Conservation (phyloP, 2,888 invertebrate genomes). For the Alcis repandata region DNA sequence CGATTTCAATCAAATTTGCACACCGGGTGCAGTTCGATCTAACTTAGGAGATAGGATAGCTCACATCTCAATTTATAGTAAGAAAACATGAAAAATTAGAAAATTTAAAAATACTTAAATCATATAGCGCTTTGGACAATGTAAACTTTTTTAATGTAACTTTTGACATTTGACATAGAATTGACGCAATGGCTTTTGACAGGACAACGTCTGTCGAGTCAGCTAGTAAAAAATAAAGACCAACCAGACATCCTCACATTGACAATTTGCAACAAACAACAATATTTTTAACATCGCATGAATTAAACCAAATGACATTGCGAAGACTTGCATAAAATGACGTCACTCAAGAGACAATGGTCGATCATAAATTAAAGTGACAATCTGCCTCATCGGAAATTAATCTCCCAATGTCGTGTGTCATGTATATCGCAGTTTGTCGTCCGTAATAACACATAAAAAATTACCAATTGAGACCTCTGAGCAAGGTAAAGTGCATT, state of each 20-base stretch:
- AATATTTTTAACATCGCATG: conserved; percentile 52
- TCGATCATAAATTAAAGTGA: conserved; percentile 83
- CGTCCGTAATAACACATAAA: conserved; percentile 76
- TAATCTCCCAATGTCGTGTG: conserved; percentile 80
- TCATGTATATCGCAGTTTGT: conserved; percentile 73
- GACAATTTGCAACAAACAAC: conserved; percentile 31
- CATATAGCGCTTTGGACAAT: too few relatives aligned
- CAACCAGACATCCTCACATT: neutral
- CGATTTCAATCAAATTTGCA: too few relatives aligned
- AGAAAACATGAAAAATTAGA: too few relatives aligned
- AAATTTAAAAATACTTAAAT: too few relatives aligned
- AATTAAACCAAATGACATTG: conserved; percentile 68
- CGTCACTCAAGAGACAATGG: conserved; percentile 82
- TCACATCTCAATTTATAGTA: too few relatives aligned
- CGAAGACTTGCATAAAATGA: conserved; percentile 69
- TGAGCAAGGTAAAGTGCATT: conserved; percentile 81
- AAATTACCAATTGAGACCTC: conserved; percentile 80
- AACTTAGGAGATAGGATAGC: too few relatives aligned
- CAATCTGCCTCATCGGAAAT: conserved; percentile 83
- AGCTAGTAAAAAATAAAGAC: too few relatives aligned
- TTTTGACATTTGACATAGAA: too few relatives aligned
- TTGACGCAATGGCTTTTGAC: too few relatives aligned
- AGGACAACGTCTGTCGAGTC: too few relatives aligned
- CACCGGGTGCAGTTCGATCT: too few relatives aligned
- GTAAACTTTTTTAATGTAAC: too few relatives aligned